Evolutionary conservation across 2,113 vertebrate species (phyloP).

Genomic region (Tyrannus savana): DNA sequence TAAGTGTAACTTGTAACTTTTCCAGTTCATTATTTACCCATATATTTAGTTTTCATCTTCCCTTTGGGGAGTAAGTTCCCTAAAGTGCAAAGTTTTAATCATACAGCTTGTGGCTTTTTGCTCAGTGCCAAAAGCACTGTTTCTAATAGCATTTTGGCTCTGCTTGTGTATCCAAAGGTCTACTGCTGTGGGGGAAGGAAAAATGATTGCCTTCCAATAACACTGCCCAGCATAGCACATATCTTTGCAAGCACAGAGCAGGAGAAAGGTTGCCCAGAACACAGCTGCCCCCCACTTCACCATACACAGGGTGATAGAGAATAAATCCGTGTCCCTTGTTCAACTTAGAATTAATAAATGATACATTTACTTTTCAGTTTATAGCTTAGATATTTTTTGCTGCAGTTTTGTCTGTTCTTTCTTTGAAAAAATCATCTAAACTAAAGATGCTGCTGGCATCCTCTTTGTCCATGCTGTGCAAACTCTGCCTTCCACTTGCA

Average conservation of each 20-base stretch:
- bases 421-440: background rate
- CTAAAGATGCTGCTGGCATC: background rate
- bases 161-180: background rate
- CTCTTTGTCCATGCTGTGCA: background rate
- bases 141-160: constrained; percentile 33
- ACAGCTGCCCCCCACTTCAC: background rate
- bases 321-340: background rate
- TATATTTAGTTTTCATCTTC: constrained; percentile 42
- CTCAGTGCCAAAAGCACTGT: background rate
- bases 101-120: background rate
- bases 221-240: background rate
- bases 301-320: background rate
- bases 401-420: background rate
- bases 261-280: background rate
- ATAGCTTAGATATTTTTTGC: background rate
- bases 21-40: constrained; percentile 37
- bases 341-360: background rate
- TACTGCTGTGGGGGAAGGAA: background rate
- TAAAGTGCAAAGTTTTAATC: constrained; percentile 34
- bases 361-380: background rate
- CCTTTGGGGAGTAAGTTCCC: background rate
- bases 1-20: constrained; percentile 5
- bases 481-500: background rate
- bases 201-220: background rate
- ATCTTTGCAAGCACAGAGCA: background rate